Evolutionary conservation across 1,140 invertebrate genomes (phyloP), one percentile per base, ranked within the genome.

Genomic region (Kradibia gibbosae): DNA sequence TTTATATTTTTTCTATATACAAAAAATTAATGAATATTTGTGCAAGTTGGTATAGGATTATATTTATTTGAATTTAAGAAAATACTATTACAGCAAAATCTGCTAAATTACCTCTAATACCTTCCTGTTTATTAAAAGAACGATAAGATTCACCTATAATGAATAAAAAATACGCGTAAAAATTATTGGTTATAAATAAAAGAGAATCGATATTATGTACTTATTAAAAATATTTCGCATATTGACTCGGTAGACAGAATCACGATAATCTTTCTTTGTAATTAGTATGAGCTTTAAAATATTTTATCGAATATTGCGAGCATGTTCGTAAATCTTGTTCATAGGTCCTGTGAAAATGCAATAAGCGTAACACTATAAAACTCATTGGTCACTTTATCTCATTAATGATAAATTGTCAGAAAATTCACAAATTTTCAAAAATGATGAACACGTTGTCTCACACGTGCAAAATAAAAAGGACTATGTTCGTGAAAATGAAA

Each of bases 401-500:
- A 22, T 7, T 5, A 39, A 39, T 7, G 0, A 36, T 20, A 67
- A 39, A 67, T 39, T 2, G 15, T 67, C 34, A 3, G 62, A 28
- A 36, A 17, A 3, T n/a, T 2, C 13, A 10, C 17, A 39, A 67
- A 5, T 5, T 67, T 15, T 4, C 17, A 28, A 67, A 67, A 36
- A 20, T 39, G 34, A 8, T 20, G 36, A 15, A n/a, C 20, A 39
- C 39, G 31, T 71, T 17, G 22, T n/a, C 39, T 28, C 22, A 70
- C 8, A 57, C 71, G 74, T 74, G 72, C 62, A 45, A 53, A 73
- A 73, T 55, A 53, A 73, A 36, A 20, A 55, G 28, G 7, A 45
- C 28, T 62, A 25, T 13, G 22, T 34, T 25, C 42, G 62, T 50
- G 28, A 31, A 73, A 53, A 34, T 11, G 42, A 0, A 22, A 34